Percentiles rank a stretch among this genome's conserved stretches.
These are phyloP conservation scores for Gasterosteus aculeatus DNA, from an alignment of 2,113 vertebrate species.

Conservation along the genomic window DNA sequence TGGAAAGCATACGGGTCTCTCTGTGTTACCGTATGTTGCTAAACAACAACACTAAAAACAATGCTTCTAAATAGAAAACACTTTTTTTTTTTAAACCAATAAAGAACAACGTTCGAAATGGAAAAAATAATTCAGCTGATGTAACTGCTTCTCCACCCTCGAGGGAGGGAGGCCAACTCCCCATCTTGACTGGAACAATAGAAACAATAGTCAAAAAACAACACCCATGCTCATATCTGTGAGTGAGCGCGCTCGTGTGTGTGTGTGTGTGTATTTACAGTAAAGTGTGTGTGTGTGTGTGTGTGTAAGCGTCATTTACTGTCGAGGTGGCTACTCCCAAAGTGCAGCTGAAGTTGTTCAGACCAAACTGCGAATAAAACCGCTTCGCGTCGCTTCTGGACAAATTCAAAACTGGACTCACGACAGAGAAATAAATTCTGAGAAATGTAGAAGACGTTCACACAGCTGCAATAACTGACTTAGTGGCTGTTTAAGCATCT, in stretches of 20 bases:
- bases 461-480: neutral
- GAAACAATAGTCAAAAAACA: conserved; percentile 52
- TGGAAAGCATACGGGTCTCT: neutral
- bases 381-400: neutral
- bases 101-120: neutral
- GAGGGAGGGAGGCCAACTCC: conserved; percentile 51
- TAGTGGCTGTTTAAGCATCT: conserved; percentile 4
- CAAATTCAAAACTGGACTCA: conserved; percentile 9
- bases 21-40: neutral
- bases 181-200: conserved; percentile 57
- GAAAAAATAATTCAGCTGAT: conserved; percentile 42
- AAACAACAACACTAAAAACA: neutral
- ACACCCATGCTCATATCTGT: conserved; percentile 47
- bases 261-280: conserved; percentile 26
- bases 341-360: conserved; percentile 20
- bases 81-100: neutral
- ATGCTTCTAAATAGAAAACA: conserved; percentile 1
- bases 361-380: neutral
- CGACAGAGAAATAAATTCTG: neutral
- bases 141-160: conserved; percentile 67
- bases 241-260: neutral
- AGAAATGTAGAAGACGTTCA: neutral
- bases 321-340: conserved; percentile 1
- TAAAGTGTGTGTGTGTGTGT: conserved; percentile 8
- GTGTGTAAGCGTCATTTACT: neutral